Evolutionary conservation across 2,888 invertebrate genomes (phyloP), one percentile per base, ranked within the genome.

Genomic region (Pyrrhopygopsis socrates): DNA sequence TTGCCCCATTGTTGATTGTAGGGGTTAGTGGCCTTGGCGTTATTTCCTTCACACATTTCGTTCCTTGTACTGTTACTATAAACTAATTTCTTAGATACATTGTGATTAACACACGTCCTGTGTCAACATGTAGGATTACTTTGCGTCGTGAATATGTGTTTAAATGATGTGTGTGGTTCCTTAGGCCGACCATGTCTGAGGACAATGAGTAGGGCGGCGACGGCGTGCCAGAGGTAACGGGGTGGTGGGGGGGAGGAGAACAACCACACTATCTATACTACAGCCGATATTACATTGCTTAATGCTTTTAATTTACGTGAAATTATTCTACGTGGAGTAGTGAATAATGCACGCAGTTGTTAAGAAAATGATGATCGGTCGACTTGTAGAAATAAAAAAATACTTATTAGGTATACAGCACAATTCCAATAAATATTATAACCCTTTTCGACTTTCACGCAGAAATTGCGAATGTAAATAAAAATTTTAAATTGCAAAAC

Each of bases 151-250:
- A 20, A 65, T 65, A 27, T 60, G 58, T 63, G 20, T 65, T 54
- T 65, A 68, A 58, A 83, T 67, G 41, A 15, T 58, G 41, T 68
- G 34, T 84, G 30, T 86, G 77, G 38, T 91, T 91, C 81, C 91
- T 70, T 93, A 95, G 95, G 94, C 93, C 34, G 34, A 8, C 94
- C 76, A 81, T 92, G 83, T 90, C 94, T 13, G 95, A 94, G 58
- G 94, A 92, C 86, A 93, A 92, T 85, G 95, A 95, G 84, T 94
- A 92, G 84, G 73, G 73, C 65, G 82, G 68, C 30, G 67, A 74
- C 41, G 29, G 29, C 70, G 30, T 63, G 60, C 75, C 77, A 63
- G 91, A 95, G 95, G 95, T 94, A 95, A 92, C 81, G 24, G 50
- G 78, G 63, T 76, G 74, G 80, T 80, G 34, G 70, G 73, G 68